Percentiles rank a stretch among this genome's conserved stretches.
These are phyloP conservation scores for Buathra laborator DNA, from an alignment of 2,888 invertebrate species.

Conservation along the genomic window DNA sequence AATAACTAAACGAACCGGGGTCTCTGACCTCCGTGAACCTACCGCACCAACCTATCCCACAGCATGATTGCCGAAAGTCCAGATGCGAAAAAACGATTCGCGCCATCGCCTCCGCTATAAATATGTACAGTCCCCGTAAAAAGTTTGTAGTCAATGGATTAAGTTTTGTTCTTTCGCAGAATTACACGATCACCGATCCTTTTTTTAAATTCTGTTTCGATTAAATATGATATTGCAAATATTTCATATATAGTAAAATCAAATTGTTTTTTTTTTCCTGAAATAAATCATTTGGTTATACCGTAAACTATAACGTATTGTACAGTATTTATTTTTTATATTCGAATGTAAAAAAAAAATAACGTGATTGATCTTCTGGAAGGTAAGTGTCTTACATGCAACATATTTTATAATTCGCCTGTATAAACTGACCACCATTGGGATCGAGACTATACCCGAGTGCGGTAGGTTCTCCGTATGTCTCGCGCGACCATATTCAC, in stretches of 20 bases:
- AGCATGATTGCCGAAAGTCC: slow-evolving; percentile 45
- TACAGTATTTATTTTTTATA: no score
- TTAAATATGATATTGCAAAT: no score
- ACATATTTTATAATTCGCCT: background rate
- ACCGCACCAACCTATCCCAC: slow-evolving; percentile 58
- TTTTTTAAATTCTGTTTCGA: background rate
- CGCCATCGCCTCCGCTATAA: slow-evolving; percentile 51
- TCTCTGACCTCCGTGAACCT: slow-evolving; percentile 67
- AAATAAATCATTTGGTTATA: no score
- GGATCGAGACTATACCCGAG: slow-evolving; percentile 45
- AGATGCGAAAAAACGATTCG: slow-evolving; percentile 60
- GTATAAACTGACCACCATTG: background rate
- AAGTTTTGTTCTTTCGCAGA: background rate
- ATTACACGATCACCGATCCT: background rate
- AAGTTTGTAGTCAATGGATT: background rate
- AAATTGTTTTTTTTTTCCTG: no score
- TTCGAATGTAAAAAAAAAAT: no score
- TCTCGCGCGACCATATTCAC: slow-evolving; percentile 18
- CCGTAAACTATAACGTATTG: no score
- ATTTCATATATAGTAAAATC: no score
- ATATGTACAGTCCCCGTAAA: background rate
- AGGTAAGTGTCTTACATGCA: no score
- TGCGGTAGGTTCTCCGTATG: slow-evolving; percentile 56
- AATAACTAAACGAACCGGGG: slow-evolving; percentile 65
- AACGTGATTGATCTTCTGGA: no score